Conservation (phyloP, 2,888 invertebrate species). For the Leucoma salicis region DNA sequence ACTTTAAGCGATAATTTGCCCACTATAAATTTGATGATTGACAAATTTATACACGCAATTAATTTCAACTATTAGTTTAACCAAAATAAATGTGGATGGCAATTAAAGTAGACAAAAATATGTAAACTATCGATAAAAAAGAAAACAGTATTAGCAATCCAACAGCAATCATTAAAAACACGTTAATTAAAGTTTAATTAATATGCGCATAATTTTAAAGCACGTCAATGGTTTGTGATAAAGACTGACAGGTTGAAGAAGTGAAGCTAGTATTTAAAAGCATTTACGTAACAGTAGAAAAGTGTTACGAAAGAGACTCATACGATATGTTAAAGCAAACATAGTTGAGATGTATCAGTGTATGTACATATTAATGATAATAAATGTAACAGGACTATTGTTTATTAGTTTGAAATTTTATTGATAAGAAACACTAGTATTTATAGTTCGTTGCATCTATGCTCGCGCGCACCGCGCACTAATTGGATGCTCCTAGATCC, state of each 20-base stretch:
- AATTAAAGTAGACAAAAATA: slow-evolving; percentile 10
- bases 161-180: slow-evolving; percentile 14
- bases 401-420: too few species aligned
- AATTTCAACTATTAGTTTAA: background rate
- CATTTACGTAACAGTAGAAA: slow-evolving; percentile 1
- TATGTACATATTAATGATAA: background rate
- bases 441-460: too few species aligned
- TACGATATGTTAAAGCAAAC: background rate
- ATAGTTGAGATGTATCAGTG: background rate
- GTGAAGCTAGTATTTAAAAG: slow-evolving; percentile 3
- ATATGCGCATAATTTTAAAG: slow-evolving; percentile 13
- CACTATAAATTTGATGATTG: background rate
- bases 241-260: background rate
- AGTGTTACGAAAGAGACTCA: background rate
- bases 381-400: too few species aligned
- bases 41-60: background rate
- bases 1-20: background rate
- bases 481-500: too few species aligned
- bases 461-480: too few species aligned
- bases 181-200: slow-evolving; percentile 14
- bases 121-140: slow-evolving; percentile 10
- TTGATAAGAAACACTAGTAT: too few species aligned
- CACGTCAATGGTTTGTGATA: slow-evolving; percentile 1
- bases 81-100: background rate
- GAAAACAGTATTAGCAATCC: slow-evolving; percentile 6